Percentiles rank a stretch among this genome's conserved stretches.
Evolutionary conservation across 2,888 invertebrate species (phyloP).

Genomic region (Chymomyza fuscimana): DNA sequence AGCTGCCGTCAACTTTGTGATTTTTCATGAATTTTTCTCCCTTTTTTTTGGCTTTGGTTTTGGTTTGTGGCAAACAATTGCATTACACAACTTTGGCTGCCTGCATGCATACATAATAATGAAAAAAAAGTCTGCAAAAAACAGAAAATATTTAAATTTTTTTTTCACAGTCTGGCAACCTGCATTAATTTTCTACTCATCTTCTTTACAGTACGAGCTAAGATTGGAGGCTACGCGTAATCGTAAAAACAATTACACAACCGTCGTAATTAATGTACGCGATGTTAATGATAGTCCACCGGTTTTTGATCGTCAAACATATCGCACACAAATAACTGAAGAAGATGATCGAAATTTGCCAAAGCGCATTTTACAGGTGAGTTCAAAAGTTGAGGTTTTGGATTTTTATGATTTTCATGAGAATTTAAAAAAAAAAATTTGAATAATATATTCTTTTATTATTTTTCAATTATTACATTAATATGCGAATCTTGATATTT

Average conservation of each 20-base stretch:
- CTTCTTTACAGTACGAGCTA: slow-evolving; percentile 88
- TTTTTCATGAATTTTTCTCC: not conserved
- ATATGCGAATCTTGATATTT: too few relatives aligned
- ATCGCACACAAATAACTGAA: slow-evolving; percentile 96
- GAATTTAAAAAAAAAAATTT: too few relatives aligned
- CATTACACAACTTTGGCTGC: not conserved
- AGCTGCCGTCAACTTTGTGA: not conserved
- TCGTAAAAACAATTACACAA: slow-evolving; percentile 97
- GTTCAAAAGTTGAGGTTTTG: slow-evolving; percentile 60
- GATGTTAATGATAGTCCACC: slow-evolving; percentile 94
- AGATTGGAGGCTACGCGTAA: slow-evolving; percentile 96
- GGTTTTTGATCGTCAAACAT: slow-evolving; percentile 95
- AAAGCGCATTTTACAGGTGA: slow-evolving; percentile 94
- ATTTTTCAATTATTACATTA: too few relatives aligned
- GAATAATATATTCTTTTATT: too few relatives aligned
- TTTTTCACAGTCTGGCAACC: not conserved
- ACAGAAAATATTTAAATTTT: slow-evolving; percentile 19
- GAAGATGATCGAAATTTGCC: slow-evolving; percentile 96
- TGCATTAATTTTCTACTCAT: slow-evolving; percentile 20
- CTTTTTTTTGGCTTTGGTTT: not conserved
- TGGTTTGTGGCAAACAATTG: not conserved
- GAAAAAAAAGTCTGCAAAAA: not conserved
- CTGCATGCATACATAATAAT: not conserved
- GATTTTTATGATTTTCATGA: too few relatives aligned
- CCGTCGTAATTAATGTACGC: slow-evolving; percentile 96